Base-by-base conservation (phyloP, 1,140 invertebrate species). In the Rhizoglyphus robini region DNA sequence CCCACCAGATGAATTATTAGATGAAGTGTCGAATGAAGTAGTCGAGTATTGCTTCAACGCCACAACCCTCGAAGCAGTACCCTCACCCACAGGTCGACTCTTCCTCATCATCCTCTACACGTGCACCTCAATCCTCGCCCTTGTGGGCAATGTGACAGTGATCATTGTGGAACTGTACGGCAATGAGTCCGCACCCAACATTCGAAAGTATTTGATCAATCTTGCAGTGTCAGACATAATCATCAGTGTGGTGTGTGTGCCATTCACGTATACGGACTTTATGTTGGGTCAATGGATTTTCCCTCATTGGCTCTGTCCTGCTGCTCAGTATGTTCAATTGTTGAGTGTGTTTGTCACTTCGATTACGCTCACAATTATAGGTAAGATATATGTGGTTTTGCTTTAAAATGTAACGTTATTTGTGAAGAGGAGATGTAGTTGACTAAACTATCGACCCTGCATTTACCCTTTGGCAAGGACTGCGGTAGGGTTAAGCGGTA, bases 271-370 rank as follows among this genome's bases (percentile, higher is more conserved):
- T 63, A 77, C 75, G 15, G 72, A 72, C 68, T 78, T 76, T 65
- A 75, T 77, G 71, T 68, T 76, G 5, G 75, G 76, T 25, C 67
- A 74, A 8, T 78, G 76, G 76, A 71, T 77, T 8, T 78, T 78
- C 62, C 69, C 69, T 3, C 73, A 73, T 0, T 69, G 68, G 61
- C 75, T 78, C 65, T 78, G 76, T 63, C 72, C 75, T 3, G 67
- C 78, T 11, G 76, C 75, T 2, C 72, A 74, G 51, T 75, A 75
- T 38, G 74, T 77, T 72, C 76, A 78, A 46, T 48, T 68, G 71
- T 20, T 75, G 74, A 3, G 76, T 78, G n/a, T n/a, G n/a, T n/a
- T n/a, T n/a, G n/a, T n/a, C n/a, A n/a, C n/a, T n/a, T n/a, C n/a
- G n/a, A n/a, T 11, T 72, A 75, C 1, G 76, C 74, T 20, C 75